Evolutionary conservation across 1,140 invertebrate species (phyloP).

Genomic region (Procambarus virginalis): DNA sequence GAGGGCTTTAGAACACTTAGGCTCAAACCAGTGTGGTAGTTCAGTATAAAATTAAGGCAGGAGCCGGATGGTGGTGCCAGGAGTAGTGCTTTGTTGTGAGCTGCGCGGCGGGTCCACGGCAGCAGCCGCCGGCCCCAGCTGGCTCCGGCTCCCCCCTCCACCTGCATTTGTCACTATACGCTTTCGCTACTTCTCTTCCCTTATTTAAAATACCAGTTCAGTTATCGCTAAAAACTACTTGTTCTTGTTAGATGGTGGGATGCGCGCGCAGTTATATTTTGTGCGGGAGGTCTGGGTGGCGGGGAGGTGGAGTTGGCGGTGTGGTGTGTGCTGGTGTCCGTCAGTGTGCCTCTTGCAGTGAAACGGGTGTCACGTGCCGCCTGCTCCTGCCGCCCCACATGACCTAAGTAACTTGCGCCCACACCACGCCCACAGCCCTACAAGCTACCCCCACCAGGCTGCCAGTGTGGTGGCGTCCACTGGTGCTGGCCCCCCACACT

Average conservation of each 20-base stretch:
- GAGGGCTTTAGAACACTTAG: neutral
- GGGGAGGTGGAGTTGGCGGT: conserved; percentile 16
- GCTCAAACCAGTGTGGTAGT: neutral
- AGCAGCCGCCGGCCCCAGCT: neutral
- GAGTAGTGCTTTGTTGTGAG: neutral
- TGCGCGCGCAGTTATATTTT: conserved; percentile 37
- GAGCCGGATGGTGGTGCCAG: neutral
- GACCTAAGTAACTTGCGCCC: neutral
- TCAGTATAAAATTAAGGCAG: neutral
- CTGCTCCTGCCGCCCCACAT: conserved; percentile 23
- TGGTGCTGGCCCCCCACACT: conserved; percentile 9
- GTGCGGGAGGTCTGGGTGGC: neutral
- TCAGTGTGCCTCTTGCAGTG: conserved; percentile 58
- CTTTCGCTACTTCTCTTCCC: neutral
- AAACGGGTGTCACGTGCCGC: conserved; percentile 42
- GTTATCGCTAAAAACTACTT: neutral
- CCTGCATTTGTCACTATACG: neutral
- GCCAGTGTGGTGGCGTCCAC: conserved; percentile 15
- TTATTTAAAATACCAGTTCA: neutral
- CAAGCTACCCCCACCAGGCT: neutral
- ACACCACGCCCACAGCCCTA: neutral
- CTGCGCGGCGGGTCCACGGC: no score
- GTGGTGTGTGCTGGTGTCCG: conserved; percentile 16
- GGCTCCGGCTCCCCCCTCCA: neutral
- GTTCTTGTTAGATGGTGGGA: neutral